Evolutionary conservation across 1,140 invertebrate species (phyloP).

Genomic region (Whitmania pigra): DNA sequence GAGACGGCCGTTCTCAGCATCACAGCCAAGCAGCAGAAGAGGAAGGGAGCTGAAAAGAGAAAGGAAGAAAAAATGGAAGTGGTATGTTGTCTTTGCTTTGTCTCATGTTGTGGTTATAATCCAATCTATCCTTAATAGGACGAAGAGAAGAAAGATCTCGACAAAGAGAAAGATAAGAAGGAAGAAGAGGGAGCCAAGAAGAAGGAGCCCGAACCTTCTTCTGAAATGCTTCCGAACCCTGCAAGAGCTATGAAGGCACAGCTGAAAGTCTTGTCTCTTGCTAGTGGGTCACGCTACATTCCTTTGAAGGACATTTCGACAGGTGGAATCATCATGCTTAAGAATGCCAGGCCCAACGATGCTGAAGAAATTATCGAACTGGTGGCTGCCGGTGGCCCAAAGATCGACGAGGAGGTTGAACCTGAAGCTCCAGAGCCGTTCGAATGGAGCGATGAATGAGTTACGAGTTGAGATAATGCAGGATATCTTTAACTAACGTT

Average conservation of each 20-base stretch:
- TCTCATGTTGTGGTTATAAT: background rate
- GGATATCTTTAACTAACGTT: no score
- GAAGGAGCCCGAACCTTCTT: constrained; percentile 59
- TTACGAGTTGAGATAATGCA: no score
- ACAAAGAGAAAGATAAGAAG: constrained; percentile 34
- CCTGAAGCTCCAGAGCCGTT: constrained; percentile 89
- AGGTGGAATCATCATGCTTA: constrained; percentile 25
- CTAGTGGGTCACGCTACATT: constrained; percentile 15
- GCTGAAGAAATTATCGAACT: constrained; percentile 22
- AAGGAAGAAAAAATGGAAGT: constrained; percentile 55
- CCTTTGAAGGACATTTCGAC: constrained; percentile 45
- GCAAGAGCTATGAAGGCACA: constrained; percentile 79
- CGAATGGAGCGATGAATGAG: constrained; percentile 60
- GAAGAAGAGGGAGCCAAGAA: constrained; percentile 50
- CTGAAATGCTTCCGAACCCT: constrained; percentile 85
- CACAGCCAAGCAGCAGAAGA: constrained; percentile 59
- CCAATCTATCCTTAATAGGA: constrained; percentile 24
- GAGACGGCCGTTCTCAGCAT: constrained; percentile 94
- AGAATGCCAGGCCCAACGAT: constrained; percentile 16
- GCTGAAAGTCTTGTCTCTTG: constrained; percentile 17
- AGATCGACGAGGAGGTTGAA: constrained; percentile 57
- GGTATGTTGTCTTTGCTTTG: constrained; percentile 34
- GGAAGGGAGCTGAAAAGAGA: constrained; percentile 47
- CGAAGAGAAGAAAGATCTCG: constrained; percentile 40
- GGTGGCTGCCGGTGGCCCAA: constrained; percentile 23